Evolutionary conservation across 2,113 vertebrate genomes (phyloP).

Genomic region (Galbula dea): DNA sequence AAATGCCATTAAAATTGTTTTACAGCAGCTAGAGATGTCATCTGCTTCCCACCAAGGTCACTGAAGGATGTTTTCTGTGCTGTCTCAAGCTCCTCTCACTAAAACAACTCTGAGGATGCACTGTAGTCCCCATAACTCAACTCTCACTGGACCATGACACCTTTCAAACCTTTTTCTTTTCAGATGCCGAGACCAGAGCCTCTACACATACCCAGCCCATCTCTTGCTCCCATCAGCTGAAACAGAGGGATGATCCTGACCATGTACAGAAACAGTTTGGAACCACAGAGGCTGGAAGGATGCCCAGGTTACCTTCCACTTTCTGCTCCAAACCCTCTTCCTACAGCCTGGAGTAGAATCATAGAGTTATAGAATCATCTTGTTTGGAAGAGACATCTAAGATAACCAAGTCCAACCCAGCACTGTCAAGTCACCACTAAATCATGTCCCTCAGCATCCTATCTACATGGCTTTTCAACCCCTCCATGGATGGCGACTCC

Average conservation of each 20-base stretch:
- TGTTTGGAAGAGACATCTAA: background rate
- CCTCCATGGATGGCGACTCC: no score
- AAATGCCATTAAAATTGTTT: background rate
- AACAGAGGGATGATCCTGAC: background rate
- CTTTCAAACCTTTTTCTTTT: background rate
- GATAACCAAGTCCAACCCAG: background rate
- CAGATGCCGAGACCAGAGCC: background rate
- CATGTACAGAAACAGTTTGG: background rate
- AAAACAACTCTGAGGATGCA: accelerated
- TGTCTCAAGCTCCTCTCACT: background rate
- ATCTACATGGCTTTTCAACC: no score
- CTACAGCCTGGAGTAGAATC: background rate
- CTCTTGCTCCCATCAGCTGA: background rate
- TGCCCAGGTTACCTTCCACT: background rate
- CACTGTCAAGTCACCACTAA: no score
- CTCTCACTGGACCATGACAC: background rate
- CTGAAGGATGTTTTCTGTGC: background rate
- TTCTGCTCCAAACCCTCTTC: background rate
- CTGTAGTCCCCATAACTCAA: background rate
- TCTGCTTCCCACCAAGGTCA: background rate
- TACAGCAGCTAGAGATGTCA: background rate
- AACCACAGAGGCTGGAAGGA: background rate
- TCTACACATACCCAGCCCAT: background rate
- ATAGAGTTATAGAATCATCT: background rate
- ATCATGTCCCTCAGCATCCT: no score